A percentile compares a stretch with the other conserved stretches of the same genome.
Conservation (phyloP, 1,140 invertebrate species). For the Pantala flavescens region DNA sequence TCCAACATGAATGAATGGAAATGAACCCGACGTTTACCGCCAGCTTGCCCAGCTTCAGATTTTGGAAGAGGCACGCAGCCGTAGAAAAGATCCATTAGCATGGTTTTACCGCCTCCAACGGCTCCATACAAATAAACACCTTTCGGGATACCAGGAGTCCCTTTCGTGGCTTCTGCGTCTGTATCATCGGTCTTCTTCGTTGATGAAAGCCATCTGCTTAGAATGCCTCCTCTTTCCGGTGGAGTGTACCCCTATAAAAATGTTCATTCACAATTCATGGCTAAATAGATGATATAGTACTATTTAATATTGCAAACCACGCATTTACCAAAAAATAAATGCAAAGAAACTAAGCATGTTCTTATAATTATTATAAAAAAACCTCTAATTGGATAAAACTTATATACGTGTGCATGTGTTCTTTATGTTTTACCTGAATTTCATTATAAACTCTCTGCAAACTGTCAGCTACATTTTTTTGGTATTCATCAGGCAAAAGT, state of each 20-base stretch:
- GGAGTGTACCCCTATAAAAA: conserved; percentile 36
- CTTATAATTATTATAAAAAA: too few relatives aligned
- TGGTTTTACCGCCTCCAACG: conserved; percentile 93
- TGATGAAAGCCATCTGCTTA: conserved; percentile 35
- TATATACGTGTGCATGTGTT: too few relatives aligned
- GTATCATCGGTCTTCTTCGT: conserved; percentile 23
- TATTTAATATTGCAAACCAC: too few relatives aligned
- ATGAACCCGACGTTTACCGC: conserved; percentile 75
- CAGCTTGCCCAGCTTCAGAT: conserved; percentile 33
- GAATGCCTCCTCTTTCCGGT: conserved; percentile 36
- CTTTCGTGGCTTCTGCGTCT: conserved; percentile 35
- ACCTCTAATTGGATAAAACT: too few relatives aligned
- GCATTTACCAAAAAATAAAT: too few relatives aligned
- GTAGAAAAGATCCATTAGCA: conserved; percentile 98
- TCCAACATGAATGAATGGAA: conserved; percentile 97
- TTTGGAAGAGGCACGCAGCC: conserved; percentile 39
- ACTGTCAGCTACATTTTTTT: conserved; percentile 52
- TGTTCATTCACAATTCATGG: neutral
- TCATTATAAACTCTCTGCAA: conserved; percentile 60
- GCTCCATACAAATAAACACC: conserved; percentile 76
- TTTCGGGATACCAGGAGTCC: conserved; percentile 46
- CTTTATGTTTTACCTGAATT: conserved; percentile 32
- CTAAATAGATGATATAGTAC: too few relatives aligned
- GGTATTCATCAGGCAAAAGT: conserved; percentile 55
- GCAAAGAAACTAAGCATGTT: too few relatives aligned